Base-by-base conservation (phyloP, 2,888 invertebrate genomes). In the Limnephilus auricula region DNA sequence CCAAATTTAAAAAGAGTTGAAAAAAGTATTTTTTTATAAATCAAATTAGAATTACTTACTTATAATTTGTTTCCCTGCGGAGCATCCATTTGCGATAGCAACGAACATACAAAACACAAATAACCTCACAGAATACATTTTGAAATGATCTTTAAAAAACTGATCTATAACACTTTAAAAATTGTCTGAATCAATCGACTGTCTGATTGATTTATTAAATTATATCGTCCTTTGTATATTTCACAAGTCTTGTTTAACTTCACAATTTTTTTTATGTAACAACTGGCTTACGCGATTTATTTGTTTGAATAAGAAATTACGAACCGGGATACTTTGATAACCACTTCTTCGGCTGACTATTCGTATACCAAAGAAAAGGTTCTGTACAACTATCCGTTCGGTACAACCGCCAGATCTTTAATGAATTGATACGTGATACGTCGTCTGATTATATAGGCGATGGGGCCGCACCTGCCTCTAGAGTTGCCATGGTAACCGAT, bases 11-110 rank as follows among this genome's bases (percentile, higher is more conserved):
- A 10, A 82, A 18, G 34, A 34, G n/a, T 37, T 82, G 12, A 82
- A 82, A 34, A 34, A 25, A 82, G 25, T 25, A 0, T 25, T 65
- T 25, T 80, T 30, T 82, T 82, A 6, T 18, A 18, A 37, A 40
- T 30, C 45, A 1, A 37, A 25, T n/a, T 45, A 84, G 45, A 85
- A 82, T 37, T 32, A 96, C 96, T 96, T 94, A 96, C 96, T 95
- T 94, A 96, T 94, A 94, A 96, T 94, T 94, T 95, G 95, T 94
- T 95, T 96, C 94, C 96, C 96, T 93, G 94, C 94, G 93, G 95
- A 94, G 94, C 96, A 95, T 93, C 96, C 95, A 95, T 95, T 95
- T 95, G 95, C 95, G 94, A 95, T 94, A 2, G 92, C 94, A 93
- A 94, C 93, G 93, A 95, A 94, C 94, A 95, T 93, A 94, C 94